Base-by-base conservation (phyloP, 1,140 invertebrate genomes). In the Cydia strobilella region DNA sequence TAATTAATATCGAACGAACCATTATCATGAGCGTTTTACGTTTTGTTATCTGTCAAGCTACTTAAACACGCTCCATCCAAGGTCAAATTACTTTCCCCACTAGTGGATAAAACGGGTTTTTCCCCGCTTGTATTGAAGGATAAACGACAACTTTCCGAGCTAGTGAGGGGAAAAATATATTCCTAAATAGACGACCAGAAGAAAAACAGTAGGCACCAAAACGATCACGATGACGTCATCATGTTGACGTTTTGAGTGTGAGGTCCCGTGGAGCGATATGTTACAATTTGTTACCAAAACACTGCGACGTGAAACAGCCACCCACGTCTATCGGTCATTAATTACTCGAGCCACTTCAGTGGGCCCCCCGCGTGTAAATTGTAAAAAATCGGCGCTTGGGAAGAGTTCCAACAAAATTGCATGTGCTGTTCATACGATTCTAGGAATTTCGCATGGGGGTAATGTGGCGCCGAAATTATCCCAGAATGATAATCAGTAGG, bases 211-310 rank as follows among this genome's bases (percentile, higher is more conserved):
- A 45, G 42, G 10, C 2, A 45, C 42, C 69, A 72, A 10, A 25
- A 45, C 73, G 20, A 65, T 25, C 71, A 69, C 7, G 82, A 86
- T 90, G 84, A 90, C 86, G 84, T 86, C 83, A 88, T 86, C 78
- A 73, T 78, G 77, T 81, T 79, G 82, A 84, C 80, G 84, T 87
- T 85, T 83, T 69, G 84, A 82, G 85, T 90, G 89, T 90, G 88
- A 84, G 90, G 89, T 91, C 90, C 84, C 75, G 74, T 69, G 59
- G 83, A 77, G 83, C 85, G 78, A 89, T 89, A 90, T 83, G 86
- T 89, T 86, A 91, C 84, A 87, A 91, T 88, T 89, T 90, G 88
- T 90, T 88, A 88, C 87, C 90, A 89, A 90, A 92, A 91, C 89
- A 91, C 78, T 88, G 86, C 86, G 84, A 91, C 89, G 81, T 82